These are phyloP conservation scores for Blastomussa wellsi DNA, from an alignment of 92 coral and sea anemone species.

Conservation along the genomic window DNA sequence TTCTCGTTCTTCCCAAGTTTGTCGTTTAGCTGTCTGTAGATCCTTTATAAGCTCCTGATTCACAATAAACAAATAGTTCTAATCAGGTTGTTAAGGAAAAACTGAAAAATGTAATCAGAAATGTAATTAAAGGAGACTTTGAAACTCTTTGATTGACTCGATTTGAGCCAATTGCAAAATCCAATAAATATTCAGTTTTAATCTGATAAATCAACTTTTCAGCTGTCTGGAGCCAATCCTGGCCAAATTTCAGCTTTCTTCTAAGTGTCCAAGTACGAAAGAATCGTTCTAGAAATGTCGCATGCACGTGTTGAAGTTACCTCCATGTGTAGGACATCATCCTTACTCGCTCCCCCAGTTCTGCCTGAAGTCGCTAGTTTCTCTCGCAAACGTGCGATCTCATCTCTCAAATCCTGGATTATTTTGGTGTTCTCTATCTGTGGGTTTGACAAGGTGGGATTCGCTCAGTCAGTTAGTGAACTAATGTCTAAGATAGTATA, in stretches of 20 bases:
- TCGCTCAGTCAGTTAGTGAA: no score
- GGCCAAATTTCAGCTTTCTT: background rate
- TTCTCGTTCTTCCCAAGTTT: slow-evolving; percentile 97
- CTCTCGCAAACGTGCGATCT: slow-evolving; percentile 87
- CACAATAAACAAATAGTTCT: background rate
- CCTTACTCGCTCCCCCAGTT: slow-evolving; percentile 80
- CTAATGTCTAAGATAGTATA: no score
- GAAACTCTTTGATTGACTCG: no score
- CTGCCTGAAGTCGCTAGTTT: slow-evolving; percentile 82
- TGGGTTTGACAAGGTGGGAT: background rate
- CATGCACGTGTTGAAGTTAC: slow-evolving; percentile 26
- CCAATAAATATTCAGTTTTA: no score
- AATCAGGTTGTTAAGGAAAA: background rate
- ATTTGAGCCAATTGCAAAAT: no score
- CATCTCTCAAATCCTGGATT: slow-evolving; percentile 91
- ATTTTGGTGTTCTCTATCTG: slow-evolving; percentile 96
- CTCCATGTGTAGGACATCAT: slow-evolving; percentile 96
- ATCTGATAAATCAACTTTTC: no score
- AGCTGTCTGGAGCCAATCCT: no score
- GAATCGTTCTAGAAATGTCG: background rate
- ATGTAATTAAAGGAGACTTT: background rate
- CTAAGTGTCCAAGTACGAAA: background rate
- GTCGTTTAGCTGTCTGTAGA: slow-evolving; percentile 95
- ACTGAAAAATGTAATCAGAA: background rate
- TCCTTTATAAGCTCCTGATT: slow-evolving; percentile 90